A percentile compares a stretch with the other conserved stretches of the same genome.
These are phyloP conservation scores for Fragum fragum DNA, from an alignment of 2,888 invertebrate genomes.

Conservation along the genomic window DNA sequence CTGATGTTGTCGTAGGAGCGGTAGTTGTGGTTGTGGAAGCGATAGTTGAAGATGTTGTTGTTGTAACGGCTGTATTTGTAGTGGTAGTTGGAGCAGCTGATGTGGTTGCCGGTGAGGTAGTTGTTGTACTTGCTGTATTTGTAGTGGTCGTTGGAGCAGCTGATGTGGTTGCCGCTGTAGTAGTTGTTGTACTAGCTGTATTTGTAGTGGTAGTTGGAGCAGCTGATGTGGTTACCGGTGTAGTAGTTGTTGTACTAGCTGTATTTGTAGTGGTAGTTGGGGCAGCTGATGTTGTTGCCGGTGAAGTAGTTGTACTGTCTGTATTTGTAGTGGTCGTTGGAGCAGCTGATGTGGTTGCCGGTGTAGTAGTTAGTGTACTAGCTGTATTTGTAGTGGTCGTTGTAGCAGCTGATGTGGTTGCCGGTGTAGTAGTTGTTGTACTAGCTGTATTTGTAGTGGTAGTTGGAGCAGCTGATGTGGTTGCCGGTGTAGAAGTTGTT, in stretches of 20 bases:
- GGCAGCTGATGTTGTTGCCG: background rate
- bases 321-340: background rate
- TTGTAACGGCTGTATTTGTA: background rate
- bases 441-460: background rate
- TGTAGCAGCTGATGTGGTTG: background rate
- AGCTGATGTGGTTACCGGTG: background rate
- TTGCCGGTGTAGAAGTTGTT: background rate
- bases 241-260: background rate
- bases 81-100: background rate
- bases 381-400: background rate
- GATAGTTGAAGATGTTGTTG: background rate
- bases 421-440: background rate
- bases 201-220: background rate
- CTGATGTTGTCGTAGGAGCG: background rate
- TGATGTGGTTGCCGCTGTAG: background rate
- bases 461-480: background rate
- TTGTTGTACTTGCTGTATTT: background rate
- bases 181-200: background rate
- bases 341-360: background rate
- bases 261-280: background rate
- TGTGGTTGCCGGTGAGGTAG: background rate
- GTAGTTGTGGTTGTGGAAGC: background rate
- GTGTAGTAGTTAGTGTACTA: background rate
- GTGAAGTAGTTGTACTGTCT: background rate
- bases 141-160: background rate